phyloP scores from a whole-genome alignment of 2,888 invertebrate species.

The Parnassius apollo region DNA sequence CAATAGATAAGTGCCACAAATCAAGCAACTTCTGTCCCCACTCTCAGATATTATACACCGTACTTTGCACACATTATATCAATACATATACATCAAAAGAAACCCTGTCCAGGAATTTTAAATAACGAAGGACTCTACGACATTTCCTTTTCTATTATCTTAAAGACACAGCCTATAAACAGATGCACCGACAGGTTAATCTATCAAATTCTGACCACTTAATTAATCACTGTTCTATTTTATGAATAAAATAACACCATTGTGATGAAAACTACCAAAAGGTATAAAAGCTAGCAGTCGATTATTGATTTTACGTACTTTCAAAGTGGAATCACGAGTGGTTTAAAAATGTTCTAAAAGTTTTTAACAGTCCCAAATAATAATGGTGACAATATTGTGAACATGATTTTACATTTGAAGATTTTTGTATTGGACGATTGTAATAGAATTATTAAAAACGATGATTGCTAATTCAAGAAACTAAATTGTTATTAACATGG shows the following conservation, averaged over 20 bases:
- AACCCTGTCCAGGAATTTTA: conserved; percentile 18
- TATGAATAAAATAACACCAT: conserved; percentile 1
- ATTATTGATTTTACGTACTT: not conserved
- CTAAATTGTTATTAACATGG: no score
- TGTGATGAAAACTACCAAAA: not conserved
- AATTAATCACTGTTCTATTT: conserved; percentile 7
- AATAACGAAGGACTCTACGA: conserved; percentile 4
- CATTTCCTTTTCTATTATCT: conserved; percentile 28
- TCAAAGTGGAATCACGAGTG: not conserved
- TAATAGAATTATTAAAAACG: not conserved
- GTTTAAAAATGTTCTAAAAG: not conserved
- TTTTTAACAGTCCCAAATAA: not conserved
- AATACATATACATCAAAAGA: conserved; percentile 4
- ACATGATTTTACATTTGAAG: not conserved
- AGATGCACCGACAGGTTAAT: conserved; percentile 18
- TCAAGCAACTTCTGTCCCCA: not conserved
- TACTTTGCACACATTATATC: conserved; percentile 4
- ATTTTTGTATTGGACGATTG: not conserved
- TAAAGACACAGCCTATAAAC: conserved; percentile 32
- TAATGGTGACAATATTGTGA: not conserved
- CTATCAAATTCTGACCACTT: not conserved
- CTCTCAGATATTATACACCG: not conserved
- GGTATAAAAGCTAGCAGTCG: not conserved
- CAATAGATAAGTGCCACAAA: not conserved
- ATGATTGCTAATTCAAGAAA: no score